Percentiles rank a stretch among this genome's conserved stretches.
phyloP scores from a whole-genome alignment of 2,888 invertebrate species.

The Hybos culiciformis region DNA sequence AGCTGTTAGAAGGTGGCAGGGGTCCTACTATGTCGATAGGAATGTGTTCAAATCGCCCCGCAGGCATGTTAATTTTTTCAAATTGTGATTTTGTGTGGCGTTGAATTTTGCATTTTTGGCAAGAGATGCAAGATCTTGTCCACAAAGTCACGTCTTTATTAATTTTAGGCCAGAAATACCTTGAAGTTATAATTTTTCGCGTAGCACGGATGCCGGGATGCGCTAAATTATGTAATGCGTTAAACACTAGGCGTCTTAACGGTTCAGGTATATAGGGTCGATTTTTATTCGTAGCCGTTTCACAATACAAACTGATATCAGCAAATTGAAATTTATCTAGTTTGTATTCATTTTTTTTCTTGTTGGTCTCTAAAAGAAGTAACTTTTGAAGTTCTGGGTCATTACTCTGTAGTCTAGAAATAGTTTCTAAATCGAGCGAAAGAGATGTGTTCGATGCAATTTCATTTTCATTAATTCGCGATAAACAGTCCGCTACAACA shows the following conservation, averaged over 20 bases:
- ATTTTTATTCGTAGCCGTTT: neutral
- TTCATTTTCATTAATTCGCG: neutral
- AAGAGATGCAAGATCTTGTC: neutral
- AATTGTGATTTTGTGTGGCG: neutral
- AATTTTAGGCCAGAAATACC: constrained; percentile 4
- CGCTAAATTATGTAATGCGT: neutral
- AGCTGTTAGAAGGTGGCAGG: neutral
- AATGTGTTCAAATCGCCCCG: neutral
- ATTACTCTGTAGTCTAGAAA: neutral
- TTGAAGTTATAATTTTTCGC: constrained; percentile 9
- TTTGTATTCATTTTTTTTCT: no score
- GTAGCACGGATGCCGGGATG: constrained; percentile 2
- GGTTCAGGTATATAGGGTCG: constrained; percentile 11
- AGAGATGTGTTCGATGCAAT: neutral
- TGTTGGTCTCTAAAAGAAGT: neutral
- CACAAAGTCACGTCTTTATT: constrained; percentile 1
- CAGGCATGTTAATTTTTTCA: neutral
- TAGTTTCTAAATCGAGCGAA: no score
- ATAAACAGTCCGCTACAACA: constrained; percentile 6
- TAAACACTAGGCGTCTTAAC: neutral
- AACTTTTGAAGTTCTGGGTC: neutral
- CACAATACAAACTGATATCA: neutral
- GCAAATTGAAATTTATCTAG: neutral
- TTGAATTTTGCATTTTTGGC: neutral
- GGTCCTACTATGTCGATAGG: constrained; percentile 2